Evolutionary conservation across 2,888 invertebrate genomes (phyloP).

Genomic region (Habrosyne pyritoides): DNA sequence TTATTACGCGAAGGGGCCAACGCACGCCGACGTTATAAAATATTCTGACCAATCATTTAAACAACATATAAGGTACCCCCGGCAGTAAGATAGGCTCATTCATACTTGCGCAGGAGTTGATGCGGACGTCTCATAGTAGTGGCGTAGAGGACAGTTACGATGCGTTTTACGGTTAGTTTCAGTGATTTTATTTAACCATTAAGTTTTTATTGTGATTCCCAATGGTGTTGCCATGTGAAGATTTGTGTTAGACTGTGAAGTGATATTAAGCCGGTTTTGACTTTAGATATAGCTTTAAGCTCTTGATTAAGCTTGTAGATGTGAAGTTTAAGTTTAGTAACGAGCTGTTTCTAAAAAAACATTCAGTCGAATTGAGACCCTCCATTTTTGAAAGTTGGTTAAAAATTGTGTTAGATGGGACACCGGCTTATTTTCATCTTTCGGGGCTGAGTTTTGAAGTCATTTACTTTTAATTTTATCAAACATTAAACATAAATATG

Average conservation of each 20-base stretch:
- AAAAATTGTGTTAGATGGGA: no score
- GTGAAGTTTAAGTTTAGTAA: no score
- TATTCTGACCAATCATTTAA: neutral
- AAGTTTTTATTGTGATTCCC: neutral
- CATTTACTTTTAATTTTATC: no score
- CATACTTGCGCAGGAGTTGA: constrained; percentile 3
- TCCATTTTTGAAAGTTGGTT: no score
- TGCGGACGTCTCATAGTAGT: neutral
- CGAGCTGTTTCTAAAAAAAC: no score
- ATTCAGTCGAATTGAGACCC: no score
- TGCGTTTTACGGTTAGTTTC: constrained; percentile 8
- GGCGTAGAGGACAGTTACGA: neutral
- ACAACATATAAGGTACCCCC: neutral
- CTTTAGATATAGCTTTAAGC: no score
- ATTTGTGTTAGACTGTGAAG: neutral
- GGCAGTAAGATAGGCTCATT: neutral
- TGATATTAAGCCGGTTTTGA: neutral
- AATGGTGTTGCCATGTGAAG: neutral
- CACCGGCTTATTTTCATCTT: no score
- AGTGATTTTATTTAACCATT: neutral
- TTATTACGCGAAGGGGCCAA: neutral
- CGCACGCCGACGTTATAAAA: neutral
- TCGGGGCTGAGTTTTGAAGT: no score
- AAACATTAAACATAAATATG: no score
- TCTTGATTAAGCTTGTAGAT: no score